These are phyloP conservation scores for Semnornis frantzii DNA, from an alignment of 2,113 vertebrate species.

Conservation along the genomic window DNA sequence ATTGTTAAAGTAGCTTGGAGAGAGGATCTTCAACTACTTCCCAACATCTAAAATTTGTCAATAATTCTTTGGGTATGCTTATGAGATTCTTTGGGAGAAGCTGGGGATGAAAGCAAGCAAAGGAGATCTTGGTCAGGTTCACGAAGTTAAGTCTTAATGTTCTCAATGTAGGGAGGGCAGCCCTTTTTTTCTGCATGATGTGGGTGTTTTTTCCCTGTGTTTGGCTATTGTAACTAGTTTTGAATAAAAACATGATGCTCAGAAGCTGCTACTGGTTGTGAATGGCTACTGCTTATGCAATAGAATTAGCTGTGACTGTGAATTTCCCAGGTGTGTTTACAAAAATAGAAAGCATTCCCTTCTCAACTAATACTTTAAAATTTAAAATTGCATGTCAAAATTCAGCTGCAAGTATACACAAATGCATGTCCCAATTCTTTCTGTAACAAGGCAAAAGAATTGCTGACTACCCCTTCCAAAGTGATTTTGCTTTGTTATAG, in stretches of 20 bases:
- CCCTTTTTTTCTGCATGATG: neutral
- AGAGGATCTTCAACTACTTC: neutral
- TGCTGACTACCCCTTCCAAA: too few species aligned
- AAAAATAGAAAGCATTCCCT: neutral
- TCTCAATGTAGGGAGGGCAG: neutral
- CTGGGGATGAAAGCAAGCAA: neutral
- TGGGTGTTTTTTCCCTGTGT: neutral
- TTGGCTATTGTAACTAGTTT: neutral
- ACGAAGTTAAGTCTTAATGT: neutral
- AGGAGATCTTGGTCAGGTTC: neutral
- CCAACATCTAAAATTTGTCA: neutral
- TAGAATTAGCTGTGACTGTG: neutral
- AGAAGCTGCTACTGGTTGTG: neutral
- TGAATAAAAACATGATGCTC: neutral
- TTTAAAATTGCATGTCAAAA: too few species aligned
- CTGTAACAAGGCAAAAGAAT: too few species aligned
- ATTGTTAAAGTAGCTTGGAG: neutral
- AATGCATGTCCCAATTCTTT: too few species aligned
- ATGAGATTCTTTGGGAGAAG: neutral
- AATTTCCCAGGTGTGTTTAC: neutral
- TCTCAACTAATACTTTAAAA: too few species aligned
- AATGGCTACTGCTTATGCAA: neutral
- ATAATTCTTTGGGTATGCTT: neutral
- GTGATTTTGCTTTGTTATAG: too few species aligned
- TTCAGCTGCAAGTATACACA: too few species aligned